A percentile compares a stretch with the other conserved stretches of the same genome.
Conservation (phyloP, 1,140 invertebrate species). For the Drosophila lowei region DNA sequence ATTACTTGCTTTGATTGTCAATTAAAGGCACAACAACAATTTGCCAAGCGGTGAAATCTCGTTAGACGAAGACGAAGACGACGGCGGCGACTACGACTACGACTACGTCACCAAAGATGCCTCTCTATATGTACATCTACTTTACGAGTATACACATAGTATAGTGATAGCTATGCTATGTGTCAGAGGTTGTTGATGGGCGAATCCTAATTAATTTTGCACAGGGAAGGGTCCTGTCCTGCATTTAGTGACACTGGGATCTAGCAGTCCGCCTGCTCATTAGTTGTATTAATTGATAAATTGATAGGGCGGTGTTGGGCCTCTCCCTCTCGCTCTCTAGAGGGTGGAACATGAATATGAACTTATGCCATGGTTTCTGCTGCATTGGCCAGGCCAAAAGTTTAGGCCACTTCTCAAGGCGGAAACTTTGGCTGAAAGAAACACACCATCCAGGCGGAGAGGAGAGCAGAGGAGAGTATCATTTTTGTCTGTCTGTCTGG, state of each 20-base stretch:
- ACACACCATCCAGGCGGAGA: conserved; percentile 45
- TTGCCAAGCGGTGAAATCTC: conserved; percentile 57
- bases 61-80: conserved; percentile 26
- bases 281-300: conserved; percentile 79
- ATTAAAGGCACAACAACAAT: conserved; percentile 77
- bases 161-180: conserved; percentile 9
- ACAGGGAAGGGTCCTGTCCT: conserved; percentile 36
- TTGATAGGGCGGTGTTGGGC: conserved; percentile 47
- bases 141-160: neutral
- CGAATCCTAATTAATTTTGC: conserved; percentile 79
- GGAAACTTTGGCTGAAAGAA: conserved; percentile 35
- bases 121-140: conserved; percentile 16
- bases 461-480: conserved; percentile 1
- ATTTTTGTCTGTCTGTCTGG: conserved; percentile 59
- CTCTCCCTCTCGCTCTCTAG: too few relatives aligned
- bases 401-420: conserved; percentile 51
- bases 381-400: conserved; percentile 37
- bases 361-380: conserved; percentile 24
- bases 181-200: conserved; percentile 67
- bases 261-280: conserved; percentile 70
- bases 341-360: conserved; percentile 25
- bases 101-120: conserved; percentile 19
- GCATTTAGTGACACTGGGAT: conserved; percentile 76
- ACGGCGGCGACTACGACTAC: neutral
- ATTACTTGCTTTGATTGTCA: conserved; percentile 79